A percentile compares a stretch with the other conserved stretches of the same genome.
Evolutionary conservation across 2,888 invertebrate species (phyloP).

Genomic region (Hermaeophaga mercurialis): DNA sequence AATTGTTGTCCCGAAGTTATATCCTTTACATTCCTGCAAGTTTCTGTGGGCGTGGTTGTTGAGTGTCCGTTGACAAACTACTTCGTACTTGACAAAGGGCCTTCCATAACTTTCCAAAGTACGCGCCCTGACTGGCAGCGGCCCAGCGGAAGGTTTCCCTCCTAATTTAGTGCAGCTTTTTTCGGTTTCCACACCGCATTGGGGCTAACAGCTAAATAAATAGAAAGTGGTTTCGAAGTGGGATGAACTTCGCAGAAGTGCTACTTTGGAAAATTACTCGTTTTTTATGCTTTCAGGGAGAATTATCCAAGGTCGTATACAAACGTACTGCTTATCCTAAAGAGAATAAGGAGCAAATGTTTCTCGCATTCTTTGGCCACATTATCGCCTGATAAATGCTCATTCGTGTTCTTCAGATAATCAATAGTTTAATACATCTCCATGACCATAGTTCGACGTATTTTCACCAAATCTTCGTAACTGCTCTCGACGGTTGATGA

Average conservation of each 20-base stretch:
- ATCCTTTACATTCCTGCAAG: constrained; percentile 29
- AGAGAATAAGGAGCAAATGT: no score
- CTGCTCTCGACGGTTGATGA: no score
- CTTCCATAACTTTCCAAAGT: constrained; percentile 47
- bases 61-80: constrained; percentile 45
- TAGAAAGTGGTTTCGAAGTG: constrained; percentile 25
- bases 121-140: constrained; percentile 29
- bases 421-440: no score
- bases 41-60: constrained; percentile 33
- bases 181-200: constrained; percentile 20
- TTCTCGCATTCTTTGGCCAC: no score
- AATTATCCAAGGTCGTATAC: no score
- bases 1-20: constrained; percentile 17
- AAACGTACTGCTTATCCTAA: no score
- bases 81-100: constrained; percentile 47
- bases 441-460: no score
- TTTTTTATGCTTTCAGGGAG: constrained; percentile 6
- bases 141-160: constrained; percentile 25
- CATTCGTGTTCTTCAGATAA: no score
- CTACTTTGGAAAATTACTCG: constrained; percentile 20
- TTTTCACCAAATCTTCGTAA: no score
- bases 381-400: no score
- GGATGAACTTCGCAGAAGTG: constrained; percentile 20
- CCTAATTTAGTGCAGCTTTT: constrained; percentile 31
- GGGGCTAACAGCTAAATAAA: constrained; percentile 25